phyloP scores from a whole-genome alignment of 2,113 vertebrate genomes.

The Dicaeum eximium region DNA sequence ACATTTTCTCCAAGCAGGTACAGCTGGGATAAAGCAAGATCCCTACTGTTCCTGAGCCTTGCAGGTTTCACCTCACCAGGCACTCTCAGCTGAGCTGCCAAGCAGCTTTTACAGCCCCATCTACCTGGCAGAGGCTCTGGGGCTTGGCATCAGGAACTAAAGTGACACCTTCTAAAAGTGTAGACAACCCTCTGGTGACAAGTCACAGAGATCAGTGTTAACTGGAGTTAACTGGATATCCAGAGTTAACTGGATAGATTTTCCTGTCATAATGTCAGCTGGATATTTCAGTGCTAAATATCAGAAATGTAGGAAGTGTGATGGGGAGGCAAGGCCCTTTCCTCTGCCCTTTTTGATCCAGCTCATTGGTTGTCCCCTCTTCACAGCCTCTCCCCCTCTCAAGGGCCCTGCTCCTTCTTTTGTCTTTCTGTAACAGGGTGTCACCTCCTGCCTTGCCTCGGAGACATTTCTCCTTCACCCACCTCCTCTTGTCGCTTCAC shows the following conservation, averaged over 20 bases:
- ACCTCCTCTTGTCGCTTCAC: background rate
- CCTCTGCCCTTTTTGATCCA: background rate
- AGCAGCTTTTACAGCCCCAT: accelerated
- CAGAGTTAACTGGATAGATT: background rate
- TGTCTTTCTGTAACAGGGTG: background rate
- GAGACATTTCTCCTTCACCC: background rate
- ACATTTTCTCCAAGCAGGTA: background rate
- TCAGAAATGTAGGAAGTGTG: background rate
- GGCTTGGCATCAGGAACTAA: background rate
- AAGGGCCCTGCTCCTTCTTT: background rate
- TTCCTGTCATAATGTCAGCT: background rate
- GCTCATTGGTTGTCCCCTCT: background rate
- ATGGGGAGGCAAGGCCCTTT: background rate
- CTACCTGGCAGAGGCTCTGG: background rate
- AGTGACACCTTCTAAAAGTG: background rate
- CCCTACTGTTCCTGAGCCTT: background rate
- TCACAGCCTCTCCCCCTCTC: background rate
- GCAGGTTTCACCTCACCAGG: background rate
- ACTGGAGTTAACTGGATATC: no score
- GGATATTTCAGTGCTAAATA: background rate
- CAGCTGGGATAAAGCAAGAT: background rate
- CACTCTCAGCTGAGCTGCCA: background rate
- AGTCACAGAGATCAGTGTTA: background rate
- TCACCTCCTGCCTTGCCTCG: background rate
- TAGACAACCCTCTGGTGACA: background rate